Base-by-base conservation (phyloP, 2,797 vertebrate species). In the Periparus ater region DNA sequence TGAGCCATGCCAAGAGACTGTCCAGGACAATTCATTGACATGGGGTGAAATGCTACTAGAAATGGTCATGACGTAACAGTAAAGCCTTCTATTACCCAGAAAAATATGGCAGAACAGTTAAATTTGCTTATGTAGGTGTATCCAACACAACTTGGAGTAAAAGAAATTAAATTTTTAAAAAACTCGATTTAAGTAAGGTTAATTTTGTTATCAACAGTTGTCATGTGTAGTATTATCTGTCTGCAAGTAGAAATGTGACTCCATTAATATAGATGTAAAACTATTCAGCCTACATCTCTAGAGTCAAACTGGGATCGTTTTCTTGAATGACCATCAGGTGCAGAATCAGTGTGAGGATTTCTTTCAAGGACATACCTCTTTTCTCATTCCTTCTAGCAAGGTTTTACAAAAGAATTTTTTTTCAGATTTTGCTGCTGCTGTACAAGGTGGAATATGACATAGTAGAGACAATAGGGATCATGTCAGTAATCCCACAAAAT, bases 221-320 rank as follows among this genome's bases (percentile, higher is more conserved):
- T 61, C 32, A 50, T 67, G 55, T 22, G 3, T 13, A 15, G 6
- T 82, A 21, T 45, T 78, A 38, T 65, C 18, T 50, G 18, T 57
- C 38, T 3, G 0, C 67, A 71, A 76, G 40, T 45, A 87, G 26
- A 29, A 91, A 51, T 14, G 5, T 0, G 0, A 17, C 13, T 53
- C 25, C 20, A 19, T 48, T 63, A 88, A 73, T 53, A 44, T 17
- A 54, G 48, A 51, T 57, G 20, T 44, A 34, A 73, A 89, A 55
- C 23, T 63, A 23, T 44, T 65, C 42, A 78, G 17, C 7, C 9
- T 51, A 7, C 26, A 44, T 22, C 20, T 83, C 55, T 3, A 1
- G 47, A 50, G 16, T 58, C 22, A 74, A 55, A 47, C 18, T 45
- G n/a, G 21, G 19, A 18, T 74, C 2, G 8, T 57, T 73, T 89